A percentile compares a stretch with the other conserved stretches of the same genome.
Conservation (phyloP, 2,888 invertebrate genomes). For the Entomobrya proxima region DNA sequence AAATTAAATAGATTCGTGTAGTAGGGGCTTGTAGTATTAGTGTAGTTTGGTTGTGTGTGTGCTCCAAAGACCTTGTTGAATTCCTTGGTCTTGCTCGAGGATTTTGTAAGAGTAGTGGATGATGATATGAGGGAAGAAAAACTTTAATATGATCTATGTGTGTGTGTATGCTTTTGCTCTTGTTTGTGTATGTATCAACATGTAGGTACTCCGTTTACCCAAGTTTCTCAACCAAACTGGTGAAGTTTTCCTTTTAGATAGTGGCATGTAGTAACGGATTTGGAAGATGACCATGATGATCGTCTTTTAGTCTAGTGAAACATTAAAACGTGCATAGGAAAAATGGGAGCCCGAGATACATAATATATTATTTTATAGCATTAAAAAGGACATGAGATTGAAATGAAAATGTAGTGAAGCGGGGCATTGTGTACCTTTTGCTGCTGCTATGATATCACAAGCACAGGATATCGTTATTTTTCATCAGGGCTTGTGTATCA, state of each 20-base stretch:
- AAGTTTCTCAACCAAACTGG: not conserved
- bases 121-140: constrained; percentile 14
- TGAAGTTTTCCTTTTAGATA: not conserved
- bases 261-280: not conserved
- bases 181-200: not conserved
- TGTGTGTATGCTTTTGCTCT: not conserved
- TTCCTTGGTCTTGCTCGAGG: not conserved
- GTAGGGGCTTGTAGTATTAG: not conserved
- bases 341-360: not conserved
- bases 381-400: not conserved
- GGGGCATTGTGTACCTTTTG: not conserved
- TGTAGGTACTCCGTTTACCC: not conserved
- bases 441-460: too few species aligned
- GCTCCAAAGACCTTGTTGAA: not conserved
- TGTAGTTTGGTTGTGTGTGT: not conserved
- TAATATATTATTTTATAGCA: too few species aligned
- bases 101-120: not conserved
- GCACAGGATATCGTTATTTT: not conserved
- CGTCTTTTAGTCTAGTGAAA: not conserved
- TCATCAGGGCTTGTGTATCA: not conserved
- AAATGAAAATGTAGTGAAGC: constrained; percentile 19
- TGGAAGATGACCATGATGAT: not conserved
- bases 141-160: constrained; percentile 29
- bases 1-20: constrained; percentile 25
- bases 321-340: not conserved